Base-by-base conservation (phyloP, 2,888 invertebrate genomes). In the Xanthorhoe spadicearia region DNA sequence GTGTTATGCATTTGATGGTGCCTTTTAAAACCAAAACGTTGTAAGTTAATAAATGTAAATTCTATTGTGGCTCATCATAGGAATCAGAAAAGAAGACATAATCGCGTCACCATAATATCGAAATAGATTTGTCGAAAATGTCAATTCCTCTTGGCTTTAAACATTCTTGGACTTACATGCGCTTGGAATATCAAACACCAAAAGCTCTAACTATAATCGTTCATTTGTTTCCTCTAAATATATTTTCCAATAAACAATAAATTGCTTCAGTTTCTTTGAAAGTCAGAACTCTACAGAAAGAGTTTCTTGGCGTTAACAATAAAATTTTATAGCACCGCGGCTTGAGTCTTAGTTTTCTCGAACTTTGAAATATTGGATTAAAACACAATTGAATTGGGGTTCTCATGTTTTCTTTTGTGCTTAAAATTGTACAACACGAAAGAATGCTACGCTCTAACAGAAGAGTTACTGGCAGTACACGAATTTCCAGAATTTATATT, bases 331-430 rank as follows among this genome's bases (percentile, higher is more conserved):
- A 46, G 59, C 63, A 56, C 55, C 55, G 61, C 55, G 43, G 52
- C 55, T 60, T 55, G 50, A 71, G 65, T 69, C 53, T 65, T 64
- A 60, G 66, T 70, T 60, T 66, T 70, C 54, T 61, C 2, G 64
- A 68, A 60, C 66, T 70, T 61, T 68, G 70, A 73, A 58, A 70
- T 68, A 73, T 71, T 62, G 70, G 65, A 66, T 70, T 65, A 64
- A 61, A 56, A 61, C 51, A 66, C 69, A 69, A 69, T 68, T 63
- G 63, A 61, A 52, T 61, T 64, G 65, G 51, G 56, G 57, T 61
- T 68, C 68, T 54, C 43, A 51, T 15, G 18, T 50, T 65, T 57
- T 53, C 49, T 35, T 66, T 61, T 61, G 52, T 52, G n/a, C 48
- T 55, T 49, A 17, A 59, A 63, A 63, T 57, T 62, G 2, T 38